Evolutionary conservation across 2,888 invertebrate genomes (phyloP), one percentile per base, ranked within the genome.

Genomic region (Catocala nupta): DNA sequence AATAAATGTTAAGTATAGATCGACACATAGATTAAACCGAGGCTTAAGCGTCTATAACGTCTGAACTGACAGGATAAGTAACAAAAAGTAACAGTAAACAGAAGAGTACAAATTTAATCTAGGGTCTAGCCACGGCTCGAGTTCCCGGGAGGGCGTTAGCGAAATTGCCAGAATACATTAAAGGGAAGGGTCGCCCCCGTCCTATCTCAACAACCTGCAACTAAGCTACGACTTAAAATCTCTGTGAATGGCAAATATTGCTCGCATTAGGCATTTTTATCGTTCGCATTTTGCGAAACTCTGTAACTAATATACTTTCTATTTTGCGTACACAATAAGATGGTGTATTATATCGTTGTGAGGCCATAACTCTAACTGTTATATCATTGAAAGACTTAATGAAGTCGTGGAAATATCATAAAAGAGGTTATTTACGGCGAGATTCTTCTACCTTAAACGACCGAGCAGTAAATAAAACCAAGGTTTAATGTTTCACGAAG

Each of bases 141-240:
- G 81, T 77, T 75, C 85, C 82, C 81, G 76, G 80, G 82, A 77
- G 81, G 73, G 80, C 84, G 83, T 83, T 84, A 79, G 88, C 81
- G 82, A 88, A 90, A 92, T 90, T 90, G 86, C 86, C 87, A 81
- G 92, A 92, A 92, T 92, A 91, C 87, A 92, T 92, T 91, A 91
- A 84, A 80, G 81, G 76, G 77, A 81, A 85, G 85, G 84, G 85
- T 81, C 83, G 78, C 83, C 75, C 75, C 74, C 83, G 86, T 87
- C 88, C 90, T 90, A 90, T 90, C 90, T 88, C 89, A 87, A 91
- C 90, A 86, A 82, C 84, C 82, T 82, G 86, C 82, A 81, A 78
- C 86, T 89, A 86, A 89, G 85, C 87, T 82, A 83, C 77, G 81
- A 73, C 78, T 83, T 82, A 81, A 84, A 82, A 81, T 83, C 78